A percentile compares a stretch with the other conserved stretches of the same genome.
These are phyloP conservation scores for Cantharis lateralis DNA, from an alignment of 2,888 invertebrate species.

Conservation along the genomic window DNA sequence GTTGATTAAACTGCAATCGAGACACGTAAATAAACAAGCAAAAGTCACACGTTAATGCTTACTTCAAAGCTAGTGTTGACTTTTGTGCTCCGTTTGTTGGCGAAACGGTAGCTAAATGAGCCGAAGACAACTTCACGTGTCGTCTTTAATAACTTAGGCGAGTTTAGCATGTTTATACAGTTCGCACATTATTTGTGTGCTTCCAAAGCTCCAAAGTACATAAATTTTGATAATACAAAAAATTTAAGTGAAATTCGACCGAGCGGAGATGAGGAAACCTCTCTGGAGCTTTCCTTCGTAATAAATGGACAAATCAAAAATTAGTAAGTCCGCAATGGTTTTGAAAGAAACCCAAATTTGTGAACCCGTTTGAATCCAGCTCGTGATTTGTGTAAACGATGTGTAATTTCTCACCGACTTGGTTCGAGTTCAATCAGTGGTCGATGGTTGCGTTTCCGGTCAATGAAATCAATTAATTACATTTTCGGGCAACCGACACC, in stretches of 20 bases:
- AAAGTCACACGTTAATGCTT: slow-evolving; percentile 33
- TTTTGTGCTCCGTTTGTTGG: slow-evolving; percentile 42
- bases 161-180: slow-evolving; percentile 26
- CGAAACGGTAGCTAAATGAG: slow-evolving; percentile 43
- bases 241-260: neutral
- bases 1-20: slow-evolving; percentile 16
- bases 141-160: slow-evolving; percentile 39
- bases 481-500: slow-evolving; percentile 43
- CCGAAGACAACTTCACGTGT: slow-evolving; percentile 43
- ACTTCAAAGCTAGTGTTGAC: slow-evolving; percentile 42
- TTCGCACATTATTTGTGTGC: slow-evolving; percentile 12
- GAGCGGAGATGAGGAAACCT: neutral
- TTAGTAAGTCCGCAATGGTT: neutral
- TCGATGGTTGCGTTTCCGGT: slow-evolving; percentile 43
- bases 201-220: slow-evolving; percentile 15
- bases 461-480: slow-evolving; percentile 45
- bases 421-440: slow-evolving; percentile 38
- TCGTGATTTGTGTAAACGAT: neutral
- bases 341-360: neutral
- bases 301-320: neutral
- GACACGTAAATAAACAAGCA: slow-evolving; percentile 14
- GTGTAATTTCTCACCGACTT: slow-evolving; percentile 3
- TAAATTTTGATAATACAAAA: slow-evolving; percentile 7
- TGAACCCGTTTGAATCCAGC: neutral
- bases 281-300: neutral